These are phyloP conservation scores for Leptodactylus fuscus DNA, from an alignment of 2,113 vertebrate species.

Conservation along the genomic window DNA sequence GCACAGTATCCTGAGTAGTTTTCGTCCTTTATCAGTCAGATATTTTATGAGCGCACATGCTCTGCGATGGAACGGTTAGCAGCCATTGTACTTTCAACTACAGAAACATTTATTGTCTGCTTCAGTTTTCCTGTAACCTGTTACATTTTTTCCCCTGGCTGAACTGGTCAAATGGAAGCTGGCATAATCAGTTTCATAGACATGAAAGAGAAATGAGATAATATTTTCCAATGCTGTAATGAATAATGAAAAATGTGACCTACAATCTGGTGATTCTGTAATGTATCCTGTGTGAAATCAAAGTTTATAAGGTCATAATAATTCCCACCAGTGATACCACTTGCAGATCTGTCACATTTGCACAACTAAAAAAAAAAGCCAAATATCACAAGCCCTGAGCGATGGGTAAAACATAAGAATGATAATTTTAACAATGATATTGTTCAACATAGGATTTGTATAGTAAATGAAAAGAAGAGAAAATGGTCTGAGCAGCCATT, in stretches of 20 bases:
- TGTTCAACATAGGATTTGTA: no score
- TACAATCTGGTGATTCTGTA: conserved; percentile 30
- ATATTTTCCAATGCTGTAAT: conserved; percentile 52
- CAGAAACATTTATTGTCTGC: neutral
- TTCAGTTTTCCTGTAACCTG: neutral
- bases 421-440: neutral
- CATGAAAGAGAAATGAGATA: conserved; percentile 43
- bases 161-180: conserved; percentile 21
- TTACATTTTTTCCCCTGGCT: neutral
- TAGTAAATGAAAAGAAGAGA: no score
- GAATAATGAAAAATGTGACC: conserved; percentile 49
- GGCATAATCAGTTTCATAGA: conserved; percentile 40
- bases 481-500: no score
- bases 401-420: neutral
- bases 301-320: conserved; percentile 52
- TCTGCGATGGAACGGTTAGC: neutral
- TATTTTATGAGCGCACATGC: neutral
- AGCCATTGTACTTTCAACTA: neutral
- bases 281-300: conserved; percentile 56
- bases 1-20: neutral
- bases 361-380: neutral
- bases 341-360: neutral
- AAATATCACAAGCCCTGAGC: neutral
- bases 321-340: conserved; percentile 43
- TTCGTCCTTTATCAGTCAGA: neutral